A percentile compares a stretch with the other conserved stretches of the same genome.
phyloP scores from a whole-genome alignment of 2,113 vertebrate genomes.

The Corythornis cristatus region DNA sequence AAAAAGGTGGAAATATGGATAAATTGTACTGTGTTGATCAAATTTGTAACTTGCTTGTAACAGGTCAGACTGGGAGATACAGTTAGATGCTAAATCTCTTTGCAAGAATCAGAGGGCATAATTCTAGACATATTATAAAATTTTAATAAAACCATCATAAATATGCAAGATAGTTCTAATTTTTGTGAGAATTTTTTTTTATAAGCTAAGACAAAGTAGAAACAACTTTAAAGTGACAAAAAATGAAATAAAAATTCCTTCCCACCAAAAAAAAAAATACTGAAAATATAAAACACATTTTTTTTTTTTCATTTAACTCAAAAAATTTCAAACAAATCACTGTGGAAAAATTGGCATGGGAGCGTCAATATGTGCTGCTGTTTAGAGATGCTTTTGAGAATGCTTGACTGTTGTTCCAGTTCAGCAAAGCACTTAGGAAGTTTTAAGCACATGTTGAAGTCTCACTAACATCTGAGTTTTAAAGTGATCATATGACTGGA shows the following conservation, averaged over 20 bases:
- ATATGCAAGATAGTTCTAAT: neutral
- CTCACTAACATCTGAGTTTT: constrained; percentile 56
- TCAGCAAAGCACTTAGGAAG: constrained; percentile 51
- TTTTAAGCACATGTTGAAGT: constrained; percentile 54
- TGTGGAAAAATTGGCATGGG: constrained; percentile 9
- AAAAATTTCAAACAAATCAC: neutral
- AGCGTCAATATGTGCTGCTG: constrained; percentile 5
- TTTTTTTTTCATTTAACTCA: neutral
- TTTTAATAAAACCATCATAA: neutral
- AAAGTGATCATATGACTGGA: constrained; percentile 64
- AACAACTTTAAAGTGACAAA: neutral
- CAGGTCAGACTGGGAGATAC: neutral
- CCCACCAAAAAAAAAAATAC: neutral
- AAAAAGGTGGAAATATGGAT: neutral
- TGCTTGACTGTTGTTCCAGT: constrained; percentile 43
- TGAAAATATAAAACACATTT: neutral
- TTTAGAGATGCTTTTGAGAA: constrained; percentile 14
- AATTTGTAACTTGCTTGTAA: neutral
- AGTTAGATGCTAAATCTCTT: neutral
- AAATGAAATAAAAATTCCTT: neutral
- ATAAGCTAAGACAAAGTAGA: neutral
- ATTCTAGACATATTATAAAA: neutral
- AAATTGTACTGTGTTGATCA: neutral
- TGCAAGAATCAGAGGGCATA: neutral
- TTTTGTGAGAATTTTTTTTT: neutral